Conservation (phyloP, 2,888 invertebrate genomes). For the Cephalotes varians region DNA sequence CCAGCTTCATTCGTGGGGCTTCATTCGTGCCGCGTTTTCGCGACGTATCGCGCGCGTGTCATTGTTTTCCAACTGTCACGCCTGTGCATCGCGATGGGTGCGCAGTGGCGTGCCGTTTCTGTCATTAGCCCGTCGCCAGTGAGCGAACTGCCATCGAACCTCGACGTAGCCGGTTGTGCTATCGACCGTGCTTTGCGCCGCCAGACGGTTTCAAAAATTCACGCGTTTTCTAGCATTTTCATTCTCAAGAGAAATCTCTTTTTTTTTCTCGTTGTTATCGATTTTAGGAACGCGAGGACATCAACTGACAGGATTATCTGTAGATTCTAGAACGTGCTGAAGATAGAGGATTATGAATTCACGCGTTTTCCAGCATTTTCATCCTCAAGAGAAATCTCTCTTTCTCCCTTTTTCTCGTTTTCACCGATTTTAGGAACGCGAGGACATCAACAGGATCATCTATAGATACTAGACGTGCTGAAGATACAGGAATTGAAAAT, state of each 20-base stretch:
- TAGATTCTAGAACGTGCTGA: not conserved
- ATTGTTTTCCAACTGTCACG: conserved; percentile 77
- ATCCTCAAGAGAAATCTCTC: conserved; percentile 68
- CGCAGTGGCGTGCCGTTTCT: conserved; percentile 70
- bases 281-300: not conserved
- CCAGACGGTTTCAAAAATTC: conserved; percentile 72
- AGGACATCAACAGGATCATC: not conserved
- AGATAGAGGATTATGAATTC: conserved; percentile 60
- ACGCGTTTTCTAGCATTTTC: conserved; percentile 68
- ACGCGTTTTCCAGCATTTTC: conserved; percentile 68
- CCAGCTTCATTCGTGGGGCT: conserved; percentile 15
- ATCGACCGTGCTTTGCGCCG: conserved; percentile 72
- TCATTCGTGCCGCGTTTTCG: conserved; percentile 23
- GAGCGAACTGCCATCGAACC: conserved; percentile 62
- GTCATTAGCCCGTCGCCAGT: conserved; percentile 74
- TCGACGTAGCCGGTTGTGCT: conserved; percentile 71
- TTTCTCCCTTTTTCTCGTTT: not conserved
- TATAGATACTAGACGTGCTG: not conserved
- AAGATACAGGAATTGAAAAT: not conserved
- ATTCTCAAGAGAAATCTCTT: conserved; percentile 68
- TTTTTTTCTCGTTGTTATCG: not conserved
- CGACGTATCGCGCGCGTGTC: conserved; percentile 63
- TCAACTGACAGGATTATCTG: too few species aligned
- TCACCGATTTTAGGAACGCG: not conserved
- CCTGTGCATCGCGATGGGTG: conserved; percentile 68